These are phyloP conservation scores for Perizoma affinitatum DNA, from an alignment of 2,888 invertebrate species.

Conservation along the genomic window DNA sequence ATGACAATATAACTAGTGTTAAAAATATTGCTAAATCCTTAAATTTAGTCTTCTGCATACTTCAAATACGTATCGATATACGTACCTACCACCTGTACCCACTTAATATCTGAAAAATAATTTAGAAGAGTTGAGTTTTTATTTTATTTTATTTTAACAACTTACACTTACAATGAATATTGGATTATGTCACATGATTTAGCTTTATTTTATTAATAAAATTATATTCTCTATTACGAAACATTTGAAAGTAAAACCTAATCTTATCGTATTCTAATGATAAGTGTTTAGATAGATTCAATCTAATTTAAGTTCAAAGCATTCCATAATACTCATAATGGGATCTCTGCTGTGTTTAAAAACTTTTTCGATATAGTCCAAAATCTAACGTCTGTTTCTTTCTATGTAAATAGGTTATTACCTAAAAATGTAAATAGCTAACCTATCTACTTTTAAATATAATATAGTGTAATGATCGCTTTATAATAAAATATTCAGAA, in stretches of 20 bases:
- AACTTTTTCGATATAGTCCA: slow-evolving; percentile 74
- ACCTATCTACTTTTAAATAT: slow-evolving; percentile 43
- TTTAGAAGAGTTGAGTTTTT: slow-evolving; percentile 1
- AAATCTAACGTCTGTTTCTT: slow-evolving; percentile 56
- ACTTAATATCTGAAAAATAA: no score
- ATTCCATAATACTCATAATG: slow-evolving; percentile 79
- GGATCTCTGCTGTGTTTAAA: slow-evolving; percentile 82
- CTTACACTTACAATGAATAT: slow-evolving; percentile 7
- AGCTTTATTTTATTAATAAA: slow-evolving; percentile 35
- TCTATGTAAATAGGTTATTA: slow-evolving; percentile 63
- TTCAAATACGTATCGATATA: slow-evolving; percentile 41
- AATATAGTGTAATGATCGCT: slow-evolving; percentile 67
- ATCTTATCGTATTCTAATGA: slow-evolving; percentile 51
- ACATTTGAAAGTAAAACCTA: slow-evolving; percentile 47
- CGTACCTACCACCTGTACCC: slow-evolving; percentile 20
- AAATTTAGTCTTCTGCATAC: slow-evolving; percentile 29
- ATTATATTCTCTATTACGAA: slow-evolving; percentile 50
- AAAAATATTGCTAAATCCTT: slow-evolving; percentile 36
- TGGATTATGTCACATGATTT: slow-evolving; percentile 17
- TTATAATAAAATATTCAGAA: slow-evolving; percentile 33
- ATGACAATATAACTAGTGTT: slow-evolving; percentile 65
- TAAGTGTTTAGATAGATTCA: slow-evolving; percentile 76
- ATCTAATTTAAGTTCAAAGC: slow-evolving; percentile 77
- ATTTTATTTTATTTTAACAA: slow-evolving; percentile 1
- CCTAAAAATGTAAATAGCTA: slow-evolving; percentile 28